Conservation (phyloP, 2,797 vertebrate species). For the Tapirus indicus region DNA sequence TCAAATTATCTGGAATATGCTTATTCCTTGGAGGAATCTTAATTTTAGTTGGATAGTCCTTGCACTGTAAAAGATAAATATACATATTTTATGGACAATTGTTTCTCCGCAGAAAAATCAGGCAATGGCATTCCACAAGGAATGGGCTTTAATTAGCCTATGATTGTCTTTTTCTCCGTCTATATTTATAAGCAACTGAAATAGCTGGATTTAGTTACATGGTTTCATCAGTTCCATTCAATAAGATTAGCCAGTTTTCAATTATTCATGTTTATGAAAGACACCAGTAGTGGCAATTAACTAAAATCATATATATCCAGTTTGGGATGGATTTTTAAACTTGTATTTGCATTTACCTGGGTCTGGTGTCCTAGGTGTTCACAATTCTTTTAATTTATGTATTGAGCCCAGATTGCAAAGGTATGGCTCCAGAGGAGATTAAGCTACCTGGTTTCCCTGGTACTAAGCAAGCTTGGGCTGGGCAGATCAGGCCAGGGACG, state of each 20-base stretch:
- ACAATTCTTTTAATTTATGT: not conserved
- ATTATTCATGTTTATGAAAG: not conserved
- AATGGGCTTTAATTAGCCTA: not conserved
- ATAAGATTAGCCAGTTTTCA: not conserved
- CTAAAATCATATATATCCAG: not conserved
- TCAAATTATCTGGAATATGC: constrained; percentile 55
- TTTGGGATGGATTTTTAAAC: constrained; percentile 5
- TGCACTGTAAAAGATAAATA: not conserved
- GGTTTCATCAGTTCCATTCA: not conserved
- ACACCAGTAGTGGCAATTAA: not conserved
- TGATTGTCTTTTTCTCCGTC: constrained; percentile 5
- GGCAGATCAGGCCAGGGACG: not conserved
- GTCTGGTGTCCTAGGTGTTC: not conserved
- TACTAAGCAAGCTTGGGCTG: not conserved
- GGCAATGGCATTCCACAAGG: not conserved
- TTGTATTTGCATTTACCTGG: not conserved
- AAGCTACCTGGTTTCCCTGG: not conserved
- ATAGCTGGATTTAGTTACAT: not conserved
- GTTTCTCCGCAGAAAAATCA: not conserved
- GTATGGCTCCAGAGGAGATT: not conserved
- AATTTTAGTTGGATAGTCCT: constrained; percentile 28
- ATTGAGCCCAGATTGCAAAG: not conserved
- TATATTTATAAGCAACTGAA: not conserved
- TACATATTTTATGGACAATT: not conserved
- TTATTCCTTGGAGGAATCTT: constrained; percentile 65